Conservation (phyloP, 2,888 invertebrate species). For the Diaprepes abbreviatus region DNA sequence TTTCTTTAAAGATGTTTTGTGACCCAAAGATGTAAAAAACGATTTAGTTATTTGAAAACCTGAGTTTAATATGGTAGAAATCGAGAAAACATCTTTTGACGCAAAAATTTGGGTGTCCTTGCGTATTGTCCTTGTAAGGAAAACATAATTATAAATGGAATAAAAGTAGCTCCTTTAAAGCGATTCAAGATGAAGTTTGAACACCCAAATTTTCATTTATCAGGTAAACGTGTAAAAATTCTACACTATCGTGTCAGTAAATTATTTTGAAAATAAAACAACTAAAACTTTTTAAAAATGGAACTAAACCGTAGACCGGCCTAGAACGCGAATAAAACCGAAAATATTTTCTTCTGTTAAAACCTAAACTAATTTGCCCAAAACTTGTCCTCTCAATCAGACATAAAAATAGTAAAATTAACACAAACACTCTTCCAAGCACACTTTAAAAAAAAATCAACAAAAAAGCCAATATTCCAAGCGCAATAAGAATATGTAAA, state of each 20-base stretch:
- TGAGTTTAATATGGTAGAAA: constrained; percentile 39
- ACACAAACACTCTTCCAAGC: constrained; percentile 25
- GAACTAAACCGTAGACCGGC: too few species aligned
- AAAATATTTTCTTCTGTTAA: constrained; percentile 19
- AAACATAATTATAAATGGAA: neutral
- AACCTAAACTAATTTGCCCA: constrained; percentile 25
- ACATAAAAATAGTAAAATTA: neutral
- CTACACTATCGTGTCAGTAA: neutral
- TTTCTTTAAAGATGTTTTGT: too few species aligned
- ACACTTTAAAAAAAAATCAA: constrained; percentile 24
- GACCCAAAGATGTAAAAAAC: constrained; percentile 8
- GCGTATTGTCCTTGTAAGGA: neutral
- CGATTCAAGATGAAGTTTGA: neutral
- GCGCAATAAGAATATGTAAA: constrained; percentile 24
- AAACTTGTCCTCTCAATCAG: constrained; percentile 25
- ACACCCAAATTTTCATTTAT: constrained; percentile 8
- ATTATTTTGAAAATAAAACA: too few species aligned
- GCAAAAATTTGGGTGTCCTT: constrained; percentile 5
- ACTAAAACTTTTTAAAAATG: constrained; percentile 10
- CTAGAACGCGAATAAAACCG: neutral
- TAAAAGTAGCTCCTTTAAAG: neutral
- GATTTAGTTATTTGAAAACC: constrained; percentile 25
- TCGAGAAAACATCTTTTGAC: constrained; percentile 18
- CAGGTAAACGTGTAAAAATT: constrained; percentile 1
- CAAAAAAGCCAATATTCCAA: constrained; percentile 33